These are phyloP conservation scores for Poliocrania exsul DNA, from an alignment of 2,797 vertebrate genomes.

Conservation along the genomic window DNA sequence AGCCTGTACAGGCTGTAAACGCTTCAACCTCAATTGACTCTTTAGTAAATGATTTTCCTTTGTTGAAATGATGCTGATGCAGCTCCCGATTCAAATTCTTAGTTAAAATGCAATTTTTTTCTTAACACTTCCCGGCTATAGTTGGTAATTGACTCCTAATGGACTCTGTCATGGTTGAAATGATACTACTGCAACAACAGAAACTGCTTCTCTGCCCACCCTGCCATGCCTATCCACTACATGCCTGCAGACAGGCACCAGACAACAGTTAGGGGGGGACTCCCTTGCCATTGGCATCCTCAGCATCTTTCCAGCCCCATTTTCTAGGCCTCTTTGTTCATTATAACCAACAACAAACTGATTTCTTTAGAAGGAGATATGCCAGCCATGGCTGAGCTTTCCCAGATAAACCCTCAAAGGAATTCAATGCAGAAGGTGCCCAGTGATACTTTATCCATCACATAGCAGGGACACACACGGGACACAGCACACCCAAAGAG, in stretches of 20 bases:
- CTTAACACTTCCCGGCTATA: constrained; percentile 51
- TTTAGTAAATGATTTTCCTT: constrained; percentile 76
- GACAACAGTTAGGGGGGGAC: not conserved
- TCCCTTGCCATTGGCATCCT: not conserved
- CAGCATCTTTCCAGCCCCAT: not conserved
- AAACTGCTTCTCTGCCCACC: constrained; percentile 41
- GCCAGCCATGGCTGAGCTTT: not conserved
- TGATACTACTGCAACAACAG: constrained; percentile 61
- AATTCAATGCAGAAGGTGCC: not conserved
- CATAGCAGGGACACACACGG: no score
- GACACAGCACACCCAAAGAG: not conserved
- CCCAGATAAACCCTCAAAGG: not conserved
- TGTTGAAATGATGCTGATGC: constrained; percentile 75
- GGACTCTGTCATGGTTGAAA: constrained; percentile 75
- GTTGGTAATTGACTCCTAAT: constrained; percentile 77
- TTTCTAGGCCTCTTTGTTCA: not conserved
- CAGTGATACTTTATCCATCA: not conserved
- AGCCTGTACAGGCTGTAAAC: constrained; percentile 66
- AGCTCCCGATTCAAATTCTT: constrained; percentile 73
- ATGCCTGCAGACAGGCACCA: not conserved
- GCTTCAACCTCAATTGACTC: constrained; percentile 77
- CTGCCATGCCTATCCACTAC: not conserved
- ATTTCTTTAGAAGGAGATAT: not conserved
- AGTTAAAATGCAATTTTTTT: constrained; percentile 75
- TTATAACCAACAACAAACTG: not conserved